These are phyloP conservation scores for Panonychus citri DNA, from an alignment of 1,140 invertebrate genomes.

Conservation along the genomic window DNA sequence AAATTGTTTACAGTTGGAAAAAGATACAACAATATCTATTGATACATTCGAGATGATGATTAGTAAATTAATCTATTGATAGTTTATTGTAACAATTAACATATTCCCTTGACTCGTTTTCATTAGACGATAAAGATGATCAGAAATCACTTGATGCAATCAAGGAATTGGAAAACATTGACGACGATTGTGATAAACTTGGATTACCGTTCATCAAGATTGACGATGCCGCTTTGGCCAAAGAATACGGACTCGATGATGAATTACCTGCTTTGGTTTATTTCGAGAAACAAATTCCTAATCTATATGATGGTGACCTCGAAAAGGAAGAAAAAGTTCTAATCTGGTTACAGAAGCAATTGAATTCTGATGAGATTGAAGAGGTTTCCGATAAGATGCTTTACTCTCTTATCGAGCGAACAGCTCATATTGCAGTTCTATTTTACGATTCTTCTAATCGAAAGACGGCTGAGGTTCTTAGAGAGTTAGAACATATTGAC, in stretches of 20 bases:
- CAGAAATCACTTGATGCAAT: slow-evolving; percentile 17
- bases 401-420: slow-evolving; percentile 59
- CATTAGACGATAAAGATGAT: slow-evolving; percentile 21
- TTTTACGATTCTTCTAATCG: slow-evolving; percentile 39
- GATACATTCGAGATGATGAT: too few species aligned
- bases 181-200: slow-evolving; percentile 18
- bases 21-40: too few species aligned
- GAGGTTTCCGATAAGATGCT: slow-evolving; percentile 85
- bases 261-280: slow-evolving; percentile 33
- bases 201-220: slow-evolving; percentile 19
- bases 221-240: slow-evolving; percentile 16
- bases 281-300: slow-evolving; percentile 74
- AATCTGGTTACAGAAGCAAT: slow-evolving; percentile 71
- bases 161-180: slow-evolving; percentile 23
- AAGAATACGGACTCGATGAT: slow-evolving; percentile 17
- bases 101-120: background rate
- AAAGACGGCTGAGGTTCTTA: slow-evolving; percentile 48
- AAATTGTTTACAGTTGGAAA: too few species aligned
- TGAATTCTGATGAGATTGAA: slow-evolving; percentile 82
- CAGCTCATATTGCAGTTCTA: slow-evolving; percentile 57
- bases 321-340: slow-evolving; percentile 72
- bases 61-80: too few species aligned
- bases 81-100: too few species aligned
- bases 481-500: slow-evolving; percentile 42
- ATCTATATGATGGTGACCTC: slow-evolving; percentile 57